These are phyloP conservation scores for Byasa hedistus DNA, from an alignment of 2,888 invertebrate genomes.

Conservation along the genomic window DNA sequence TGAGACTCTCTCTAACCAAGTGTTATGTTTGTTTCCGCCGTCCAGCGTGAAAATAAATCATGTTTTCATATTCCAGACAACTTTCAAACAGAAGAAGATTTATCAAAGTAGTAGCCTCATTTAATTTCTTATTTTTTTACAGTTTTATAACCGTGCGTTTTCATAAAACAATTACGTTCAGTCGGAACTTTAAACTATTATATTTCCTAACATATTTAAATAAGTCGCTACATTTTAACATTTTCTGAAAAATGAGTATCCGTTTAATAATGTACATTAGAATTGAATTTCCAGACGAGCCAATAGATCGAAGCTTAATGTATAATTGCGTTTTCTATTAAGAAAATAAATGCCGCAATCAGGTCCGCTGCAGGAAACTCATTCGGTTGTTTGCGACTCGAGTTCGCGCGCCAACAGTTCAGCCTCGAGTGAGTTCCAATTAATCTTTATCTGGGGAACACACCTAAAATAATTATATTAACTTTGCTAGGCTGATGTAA, in stretches of 20 bases:
- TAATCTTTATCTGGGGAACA: slow-evolving; percentile 23
- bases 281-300: slow-evolving; percentile 16
- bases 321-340: slow-evolving; percentile 31
- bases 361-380: slow-evolving; percentile 29
- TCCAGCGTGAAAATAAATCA: too few relatives aligned
- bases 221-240: background rate
- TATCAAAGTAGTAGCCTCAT: background rate
- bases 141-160: too few relatives aligned
- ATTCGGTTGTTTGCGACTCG: slow-evolving; percentile 29
- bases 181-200: background rate
- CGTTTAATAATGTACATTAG: slow-evolving; percentile 1
- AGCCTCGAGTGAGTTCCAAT: slow-evolving; percentile 17
- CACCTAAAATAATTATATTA: slow-evolving; percentile 12
- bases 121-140: background rate
- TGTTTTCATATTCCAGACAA: too few relatives aligned
- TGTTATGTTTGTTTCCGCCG: too few relatives aligned
- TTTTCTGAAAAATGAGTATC: background rate
- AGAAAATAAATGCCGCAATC: slow-evolving; percentile 30
- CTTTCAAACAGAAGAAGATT: background rate
- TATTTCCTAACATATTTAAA: background rate
- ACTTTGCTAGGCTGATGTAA: slow-evolving; percentile 5
- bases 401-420: slow-evolving; percentile 21
- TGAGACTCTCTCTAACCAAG: too few relatives aligned
- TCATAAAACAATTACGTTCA: too few relatives aligned
- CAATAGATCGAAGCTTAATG: slow-evolving; percentile 24